A percentile compares a stretch with the other conserved stretches of the same genome.
These are phyloP conservation scores for Gonatopus flavifemur DNA, from an alignment of 1,140 invertebrate species.

Conservation along the genomic window DNA sequence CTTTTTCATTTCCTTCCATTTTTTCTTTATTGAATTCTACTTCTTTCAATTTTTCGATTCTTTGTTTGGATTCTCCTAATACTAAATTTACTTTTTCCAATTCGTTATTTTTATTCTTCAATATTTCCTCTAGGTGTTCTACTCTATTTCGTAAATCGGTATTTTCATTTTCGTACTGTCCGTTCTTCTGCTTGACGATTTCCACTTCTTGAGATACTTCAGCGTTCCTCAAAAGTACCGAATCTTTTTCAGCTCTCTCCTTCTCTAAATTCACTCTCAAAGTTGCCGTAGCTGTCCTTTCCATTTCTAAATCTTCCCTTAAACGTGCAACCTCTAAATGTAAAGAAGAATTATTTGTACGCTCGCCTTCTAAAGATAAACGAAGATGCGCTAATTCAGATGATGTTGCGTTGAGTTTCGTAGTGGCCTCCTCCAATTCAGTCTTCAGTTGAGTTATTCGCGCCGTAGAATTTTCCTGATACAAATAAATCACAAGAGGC, in stretches of 20 bases:
- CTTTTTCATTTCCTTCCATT: conserved; percentile 59
- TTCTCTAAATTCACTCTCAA: conserved; percentile 45
- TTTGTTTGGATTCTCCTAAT: conserved; percentile 55
- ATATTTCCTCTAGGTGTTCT: conserved; percentile 39
- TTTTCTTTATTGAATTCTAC: conserved; percentile 48
- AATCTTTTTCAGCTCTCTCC: conserved; percentile 75
- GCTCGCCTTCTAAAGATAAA: conserved; percentile 40
- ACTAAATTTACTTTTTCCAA: conserved; percentile 56
- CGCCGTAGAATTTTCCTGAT: conserved; percentile 48
- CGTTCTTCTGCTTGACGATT: conserved; percentile 70
- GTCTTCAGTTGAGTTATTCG: conserved; percentile 52
- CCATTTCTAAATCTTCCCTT: conserved; percentile 40
- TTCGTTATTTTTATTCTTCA: conserved; percentile 54
- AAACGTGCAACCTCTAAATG: conserved; percentile 42
- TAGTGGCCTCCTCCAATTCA: conserved; percentile 47
- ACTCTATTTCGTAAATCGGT: conserved; percentile 46
- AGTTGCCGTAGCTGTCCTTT: conserved; percentile 36
- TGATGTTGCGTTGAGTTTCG: conserved; percentile 27
- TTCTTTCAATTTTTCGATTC: conserved; percentile 56
- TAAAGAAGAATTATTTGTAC: conserved; percentile 40
- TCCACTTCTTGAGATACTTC: conserved; percentile 82
- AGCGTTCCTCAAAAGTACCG: conserved; percentile 75
- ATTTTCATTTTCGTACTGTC: conserved; percentile 64
- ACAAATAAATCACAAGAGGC: conserved; percentile 1
- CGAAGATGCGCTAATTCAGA: conserved; percentile 42